These are phyloP conservation scores for Helicoverpa zea DNA, from an alignment of 1,140 invertebrate genomes.

Conservation along the genomic window DNA sequence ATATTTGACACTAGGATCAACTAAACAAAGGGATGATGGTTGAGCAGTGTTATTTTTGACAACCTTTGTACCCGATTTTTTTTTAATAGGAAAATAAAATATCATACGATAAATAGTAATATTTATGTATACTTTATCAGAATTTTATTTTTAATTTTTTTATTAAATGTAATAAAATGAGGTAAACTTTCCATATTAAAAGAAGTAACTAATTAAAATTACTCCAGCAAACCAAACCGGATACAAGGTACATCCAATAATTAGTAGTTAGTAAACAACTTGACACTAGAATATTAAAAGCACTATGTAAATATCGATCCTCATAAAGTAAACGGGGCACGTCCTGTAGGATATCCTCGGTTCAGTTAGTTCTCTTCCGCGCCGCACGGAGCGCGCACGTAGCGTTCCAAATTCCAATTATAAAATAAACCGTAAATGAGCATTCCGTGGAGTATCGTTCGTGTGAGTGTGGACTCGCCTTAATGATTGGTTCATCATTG, in stretches of 20 bases:
- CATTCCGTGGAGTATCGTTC: slow-evolving; percentile 52
- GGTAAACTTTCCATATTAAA: neutral
- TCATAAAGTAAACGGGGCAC: slow-evolving; percentile 73
- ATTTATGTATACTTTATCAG: too few species aligned
- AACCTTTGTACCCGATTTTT: neutral
- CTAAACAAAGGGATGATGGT: slow-evolving; percentile 1
- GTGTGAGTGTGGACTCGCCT: slow-evolving; percentile 54
- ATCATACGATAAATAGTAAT: neutral
- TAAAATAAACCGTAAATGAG: slow-evolving; percentile 57
- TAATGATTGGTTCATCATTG: slow-evolving; percentile 40
- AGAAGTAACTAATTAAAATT: slow-evolving; percentile 7
- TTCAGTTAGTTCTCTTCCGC: slow-evolving; percentile 79
- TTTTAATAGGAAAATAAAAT: neutral
- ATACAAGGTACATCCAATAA: slow-evolving; percentile 35
- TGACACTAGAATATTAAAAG: slow-evolving; percentile 80
- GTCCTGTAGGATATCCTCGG: slow-evolving; percentile 82
- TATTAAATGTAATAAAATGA: neutral
- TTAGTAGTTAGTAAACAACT: slow-evolving; percentile 57
- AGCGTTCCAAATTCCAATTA: slow-evolving; percentile 66
- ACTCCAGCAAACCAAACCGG: neutral
- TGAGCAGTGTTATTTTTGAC: neutral
- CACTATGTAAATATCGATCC: slow-evolving; percentile 85
- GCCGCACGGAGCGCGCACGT: slow-evolving; percentile 78
- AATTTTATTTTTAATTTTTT: neutral
- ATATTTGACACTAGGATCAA: slow-evolving; percentile 21